Evolutionary conservation across 2,888 invertebrate genomes (phyloP), one percentile per base, ranked within the genome.

Genomic region (Petrophora chlorosata): DNA sequence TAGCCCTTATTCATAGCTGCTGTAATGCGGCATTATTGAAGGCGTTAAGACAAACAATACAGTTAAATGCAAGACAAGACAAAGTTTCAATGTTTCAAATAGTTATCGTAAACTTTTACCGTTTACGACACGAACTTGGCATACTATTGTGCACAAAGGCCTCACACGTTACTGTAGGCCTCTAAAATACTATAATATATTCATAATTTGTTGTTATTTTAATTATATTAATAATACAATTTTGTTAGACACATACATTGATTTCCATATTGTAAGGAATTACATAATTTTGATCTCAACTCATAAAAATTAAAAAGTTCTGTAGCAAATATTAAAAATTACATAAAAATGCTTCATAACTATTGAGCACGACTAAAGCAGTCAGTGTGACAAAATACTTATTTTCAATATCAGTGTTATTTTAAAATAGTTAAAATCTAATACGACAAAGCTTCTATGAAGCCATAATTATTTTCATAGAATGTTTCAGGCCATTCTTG

Each of bases 291-390:
- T 28, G 14, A 13, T 28, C 28, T 13, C 13, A 28, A 13, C 28
- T 13, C 28, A 28, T 5, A 13, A 9, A 2, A 23, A 9, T 8
- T 28, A 7, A 3, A 8, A 8, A 14, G 3, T 14, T 10, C 5
- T 10, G 10, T 12, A 12, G 12, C 22, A 14, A 14, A 14, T 3
- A 14, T 7, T 2, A 17, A 32, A 32, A 10, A 7, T 32, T 28
- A 8, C 32, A 10, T 32, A 10, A 12, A 8, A 12, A 28, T 0
- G n/a, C 28, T 5, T 32, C 19, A 8, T 29, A 25, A 32, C 3
- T 25, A 32, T 36, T 41, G 47, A 47, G 47, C 35, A 35, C 16
- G 25, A 17, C 22, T 29, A 10, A 33, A 38, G 38, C 38, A 22
- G 22, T 46, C 19, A 32, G 8, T 13, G 14, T 8, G 5, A 32